Evolutionary conservation across 2,113 vertebrate genomes (phyloP).

Genomic region (Sceloporus tristichus): DNA sequence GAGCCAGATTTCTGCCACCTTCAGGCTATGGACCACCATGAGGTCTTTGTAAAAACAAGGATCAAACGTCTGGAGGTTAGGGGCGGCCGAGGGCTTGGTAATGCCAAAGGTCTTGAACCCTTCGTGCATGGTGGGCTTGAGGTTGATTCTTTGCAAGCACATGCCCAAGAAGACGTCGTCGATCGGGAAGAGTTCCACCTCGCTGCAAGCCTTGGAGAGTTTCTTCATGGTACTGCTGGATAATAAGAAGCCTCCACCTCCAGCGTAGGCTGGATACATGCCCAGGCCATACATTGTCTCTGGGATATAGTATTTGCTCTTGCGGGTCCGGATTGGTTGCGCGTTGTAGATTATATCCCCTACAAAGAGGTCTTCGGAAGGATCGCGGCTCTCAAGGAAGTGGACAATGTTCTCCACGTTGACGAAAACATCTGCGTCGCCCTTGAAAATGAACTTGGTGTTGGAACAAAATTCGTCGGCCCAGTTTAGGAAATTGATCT

Average conservation of each 20-base stretch:
- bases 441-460: constrained; percentile 93
- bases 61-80: constrained; percentile 91
- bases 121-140: constrained; percentile 86
- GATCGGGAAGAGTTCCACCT: constrained; percentile 97
- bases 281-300: constrained; percentile 89
- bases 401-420: constrained; percentile 93
- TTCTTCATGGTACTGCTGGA: constrained; percentile 87
- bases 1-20: constrained; percentile 94
- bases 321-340: constrained; percentile 86
- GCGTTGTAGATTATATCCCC: constrained; percentile 95
- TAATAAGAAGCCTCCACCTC: constrained; percentile 93
- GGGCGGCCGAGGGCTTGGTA: constrained; percentile 89
- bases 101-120: constrained; percentile 98
- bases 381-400: constrained; percentile 81
- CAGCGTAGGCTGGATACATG: constrained; percentile 90
- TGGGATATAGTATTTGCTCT: constrained; percentile 94
- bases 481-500: constrained; percentile 95
- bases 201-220: constrained; percentile 85
- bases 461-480: constrained; percentile 86
- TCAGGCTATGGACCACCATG: constrained; percentile 96
- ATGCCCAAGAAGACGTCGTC: constrained; percentile 97
- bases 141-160: constrained; percentile 91
- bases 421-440: constrained; percentile 93
- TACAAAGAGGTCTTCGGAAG: constrained; percentile 85
- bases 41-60: constrained; percentile 96